Base-by-base conservation (phyloP, 1,140 invertebrate genomes). In the Lanistes nyassanus region DNA sequence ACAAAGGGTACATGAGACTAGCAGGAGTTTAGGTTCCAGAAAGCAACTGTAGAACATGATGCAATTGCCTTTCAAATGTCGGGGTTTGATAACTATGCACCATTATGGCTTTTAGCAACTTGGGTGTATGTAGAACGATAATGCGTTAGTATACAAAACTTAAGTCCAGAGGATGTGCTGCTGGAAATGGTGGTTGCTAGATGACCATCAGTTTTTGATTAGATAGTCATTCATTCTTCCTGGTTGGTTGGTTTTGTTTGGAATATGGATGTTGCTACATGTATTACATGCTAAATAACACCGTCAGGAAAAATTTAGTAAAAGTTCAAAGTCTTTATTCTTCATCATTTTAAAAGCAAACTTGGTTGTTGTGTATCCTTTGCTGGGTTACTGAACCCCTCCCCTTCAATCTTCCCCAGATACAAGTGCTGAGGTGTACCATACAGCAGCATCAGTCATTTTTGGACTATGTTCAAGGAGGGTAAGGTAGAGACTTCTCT, bases 381-480 rank as follows among this genome's bases (percentile, higher is more conserved):
- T 66, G 31, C 5, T 7, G 1, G 13, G 6, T 66, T 13, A 7
- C 11, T 16, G 64, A 7, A n/a, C 11, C 64, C 23, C 21, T 0
- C 1, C 29, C 51, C 23, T 21, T 26, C n/a, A 1, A 3, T 47
- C 74, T 29, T 77, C 42, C 58, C 53, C 74, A 83, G 81, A 34
- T 81, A 39, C 58, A 70, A 7, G 71, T 83, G 23, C 76, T 78
- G 68, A 77, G 60, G n/a, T 81, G 79, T 58, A 79, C 78, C 62
- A 78, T 82, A 47, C 79, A 84, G 34, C 73, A 78, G 16, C 65
- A 81, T 23, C 80, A 84, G 56, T 77, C 81, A 47, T 85, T 84
- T 47, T 69, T 84, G 47, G 83, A 85, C 68, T 85, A 79, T 69
- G 53, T 84, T 26, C 79, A 82, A 74, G 83, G 84, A 76, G 83